Percentiles rank a stretch among this genome's conserved stretches.
These are phyloP conservation scores for Sylvia atricapilla DNA, from an alignment of 2,113 vertebrate genomes.

Conservation along the genomic window DNA sequence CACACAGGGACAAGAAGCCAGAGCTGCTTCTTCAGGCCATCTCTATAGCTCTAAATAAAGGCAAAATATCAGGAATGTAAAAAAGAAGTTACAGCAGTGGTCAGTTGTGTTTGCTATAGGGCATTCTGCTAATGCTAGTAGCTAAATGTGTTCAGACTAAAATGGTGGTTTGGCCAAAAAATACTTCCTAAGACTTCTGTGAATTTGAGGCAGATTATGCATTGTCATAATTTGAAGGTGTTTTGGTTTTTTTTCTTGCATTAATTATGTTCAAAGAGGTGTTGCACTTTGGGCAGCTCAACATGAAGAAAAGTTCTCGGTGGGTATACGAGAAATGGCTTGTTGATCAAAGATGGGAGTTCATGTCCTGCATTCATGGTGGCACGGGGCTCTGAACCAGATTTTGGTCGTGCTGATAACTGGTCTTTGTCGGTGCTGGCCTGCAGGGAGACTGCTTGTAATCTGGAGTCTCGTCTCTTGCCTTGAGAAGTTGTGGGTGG, in stretches of 20 bases:
- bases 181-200: background rate
- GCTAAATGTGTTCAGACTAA: background rate
- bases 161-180: background rate
- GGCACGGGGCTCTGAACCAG: background rate
- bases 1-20: background rate
- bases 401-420: background rate
- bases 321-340: background rate
- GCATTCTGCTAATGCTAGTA: background rate
- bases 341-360: background rate
- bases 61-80: background rate
- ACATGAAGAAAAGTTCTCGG: background rate
- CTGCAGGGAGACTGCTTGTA: background rate
- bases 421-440: background rate
- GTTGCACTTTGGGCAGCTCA: background rate
- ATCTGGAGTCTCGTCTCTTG: background rate
- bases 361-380: background rate
- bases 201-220: background rate
- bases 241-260: background rate
- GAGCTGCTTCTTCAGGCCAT: background rate
- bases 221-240: background rate
- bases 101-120: background rate
- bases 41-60: background rate
- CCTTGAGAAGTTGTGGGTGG: background rate
- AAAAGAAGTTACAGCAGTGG: background rate
- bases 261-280: background rate